phyloP scores from a whole-genome alignment of 2,888 invertebrate species.

The Brenthis hecate region DNA sequence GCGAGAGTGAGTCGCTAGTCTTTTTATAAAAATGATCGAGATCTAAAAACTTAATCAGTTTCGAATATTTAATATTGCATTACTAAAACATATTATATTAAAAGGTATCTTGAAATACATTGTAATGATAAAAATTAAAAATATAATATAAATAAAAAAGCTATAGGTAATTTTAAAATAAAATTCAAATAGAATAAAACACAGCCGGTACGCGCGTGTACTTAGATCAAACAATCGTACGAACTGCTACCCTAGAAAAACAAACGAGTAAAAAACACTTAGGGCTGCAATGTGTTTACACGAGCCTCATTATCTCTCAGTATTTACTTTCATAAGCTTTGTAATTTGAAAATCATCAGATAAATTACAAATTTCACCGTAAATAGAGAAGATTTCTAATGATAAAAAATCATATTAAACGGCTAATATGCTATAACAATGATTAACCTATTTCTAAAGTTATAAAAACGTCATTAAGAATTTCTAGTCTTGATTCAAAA shows the following conservation, averaged over 20 bases:
- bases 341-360: conserved; percentile 24
- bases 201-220: conserved; percentile 48
- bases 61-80: too few species aligned
- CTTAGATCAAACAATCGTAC: conserved; percentile 64
- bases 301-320: conserved; percentile 22
- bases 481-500: too few species aligned
- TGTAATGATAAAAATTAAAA: background rate
- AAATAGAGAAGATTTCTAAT: too few species aligned
- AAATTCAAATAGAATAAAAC: conserved; percentile 27
- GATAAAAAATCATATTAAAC: too few species aligned
- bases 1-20: too few species aligned
- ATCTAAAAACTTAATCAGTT: too few species aligned
- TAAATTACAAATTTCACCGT: conserved; percentile 2
- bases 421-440: too few species aligned
- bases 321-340: conserved; percentile 17
- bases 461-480: too few species aligned
- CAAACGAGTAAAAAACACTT: conserved; percentile 51
- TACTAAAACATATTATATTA: too few species aligned
- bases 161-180: background rate
- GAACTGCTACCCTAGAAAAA: conserved; percentile 66
- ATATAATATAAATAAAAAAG: background rate
- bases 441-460: too few species aligned
- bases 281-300: conserved; percentile 39
- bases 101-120: conserved; percentile 7
- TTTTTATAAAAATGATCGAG: too few species aligned